phyloP scores from a whole-genome alignment of 1,140 invertebrate genomes.

The Conopomorpha cramerella region DNA sequence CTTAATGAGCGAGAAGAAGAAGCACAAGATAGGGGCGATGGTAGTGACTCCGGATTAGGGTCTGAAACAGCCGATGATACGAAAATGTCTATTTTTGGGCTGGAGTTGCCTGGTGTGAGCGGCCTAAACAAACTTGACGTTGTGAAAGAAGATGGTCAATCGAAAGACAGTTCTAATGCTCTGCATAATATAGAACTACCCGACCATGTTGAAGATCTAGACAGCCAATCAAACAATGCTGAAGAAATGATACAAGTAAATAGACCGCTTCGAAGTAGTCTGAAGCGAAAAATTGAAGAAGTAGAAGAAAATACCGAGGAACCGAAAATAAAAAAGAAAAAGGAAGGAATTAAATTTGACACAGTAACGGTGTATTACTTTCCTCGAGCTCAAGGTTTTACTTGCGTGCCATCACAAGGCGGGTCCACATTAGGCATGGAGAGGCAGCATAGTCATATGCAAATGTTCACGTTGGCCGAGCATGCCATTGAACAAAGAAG shows the following conservation, averaged over 20 bases:
- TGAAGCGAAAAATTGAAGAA: conserved; percentile 40
- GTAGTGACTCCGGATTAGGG: conserved; percentile 80
- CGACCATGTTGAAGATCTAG: conserved; percentile 2
- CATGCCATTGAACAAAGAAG: conserved; percentile 87
- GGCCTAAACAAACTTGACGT: conserved; percentile 45
- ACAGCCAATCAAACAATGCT: background rate
- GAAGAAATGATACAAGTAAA: conserved; percentile 7
- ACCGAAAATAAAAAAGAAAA: conserved; percentile 64
- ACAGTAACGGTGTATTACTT: conserved; percentile 96
- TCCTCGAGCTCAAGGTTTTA: conserved; percentile 93
- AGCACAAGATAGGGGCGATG: conserved; percentile 67
- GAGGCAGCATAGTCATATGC: conserved; percentile 77
- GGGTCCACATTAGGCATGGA: conserved; percentile 97
- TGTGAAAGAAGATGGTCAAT: conserved; percentile 57
- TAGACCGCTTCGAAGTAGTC: conserved; percentile 33
- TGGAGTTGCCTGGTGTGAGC: conserved; percentile 25
- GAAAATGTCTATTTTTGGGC: conserved; percentile 35
- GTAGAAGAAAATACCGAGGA: conserved; percentile 18
- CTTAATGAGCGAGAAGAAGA: conserved; percentile 48
- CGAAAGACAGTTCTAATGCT: conserved; percentile 10
- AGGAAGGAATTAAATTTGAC: conserved; percentile 84
- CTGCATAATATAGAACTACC: conserved; percentile 1
- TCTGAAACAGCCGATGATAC: conserved; percentile 65
- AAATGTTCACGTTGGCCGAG: conserved; percentile 73
- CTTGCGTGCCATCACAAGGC: conserved; percentile 95